These are phyloP conservation scores for Bacillus rossius DNA, from an alignment of 1,140 invertebrate species.

Conservation along the genomic window DNA sequence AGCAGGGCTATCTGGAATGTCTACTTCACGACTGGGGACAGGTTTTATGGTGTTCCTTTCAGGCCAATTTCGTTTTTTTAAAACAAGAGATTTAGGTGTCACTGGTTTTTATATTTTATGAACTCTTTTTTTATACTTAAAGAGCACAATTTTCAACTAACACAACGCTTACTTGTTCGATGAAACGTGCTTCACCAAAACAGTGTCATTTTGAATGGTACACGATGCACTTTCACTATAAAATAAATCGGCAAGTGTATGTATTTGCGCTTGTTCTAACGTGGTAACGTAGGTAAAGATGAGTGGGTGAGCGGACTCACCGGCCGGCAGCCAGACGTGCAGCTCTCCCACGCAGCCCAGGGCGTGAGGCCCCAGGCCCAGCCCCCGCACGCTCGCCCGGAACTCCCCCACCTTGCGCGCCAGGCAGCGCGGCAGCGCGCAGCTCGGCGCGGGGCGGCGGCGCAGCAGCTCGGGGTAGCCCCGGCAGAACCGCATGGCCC, in stretches of 20 bases:
- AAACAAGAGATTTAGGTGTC: too few species aligned
- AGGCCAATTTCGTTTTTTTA: too few species aligned
- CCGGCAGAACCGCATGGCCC: conserved; percentile 26
- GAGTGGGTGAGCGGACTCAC: neutral
- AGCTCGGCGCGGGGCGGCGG: conserved; percentile 14
- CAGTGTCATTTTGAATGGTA: too few species aligned
- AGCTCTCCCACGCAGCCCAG: conserved; percentile 25
- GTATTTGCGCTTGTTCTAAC: neutral
- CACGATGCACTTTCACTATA: neutral
- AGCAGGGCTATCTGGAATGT: too few species aligned
- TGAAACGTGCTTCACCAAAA: too few species aligned
- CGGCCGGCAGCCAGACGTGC: conserved; percentile 20
- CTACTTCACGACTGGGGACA: too few species aligned
- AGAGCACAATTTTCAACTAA: neutral
- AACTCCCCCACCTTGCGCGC: conserved; percentile 6
- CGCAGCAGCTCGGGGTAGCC: conserved; percentile 25
- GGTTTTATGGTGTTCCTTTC: too few species aligned
- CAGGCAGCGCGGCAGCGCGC: conserved; percentile 14
- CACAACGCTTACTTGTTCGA: too few species aligned
- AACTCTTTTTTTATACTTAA: neutral
- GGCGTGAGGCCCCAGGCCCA: neutral
- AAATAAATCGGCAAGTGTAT: neutral
- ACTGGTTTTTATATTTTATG: too few species aligned
- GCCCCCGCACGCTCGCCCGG: neutral
- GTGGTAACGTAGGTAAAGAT: neutral